Base-by-base conservation (phyloP, 2,888 invertebrate genomes). In the Crioceris asparagi region DNA sequence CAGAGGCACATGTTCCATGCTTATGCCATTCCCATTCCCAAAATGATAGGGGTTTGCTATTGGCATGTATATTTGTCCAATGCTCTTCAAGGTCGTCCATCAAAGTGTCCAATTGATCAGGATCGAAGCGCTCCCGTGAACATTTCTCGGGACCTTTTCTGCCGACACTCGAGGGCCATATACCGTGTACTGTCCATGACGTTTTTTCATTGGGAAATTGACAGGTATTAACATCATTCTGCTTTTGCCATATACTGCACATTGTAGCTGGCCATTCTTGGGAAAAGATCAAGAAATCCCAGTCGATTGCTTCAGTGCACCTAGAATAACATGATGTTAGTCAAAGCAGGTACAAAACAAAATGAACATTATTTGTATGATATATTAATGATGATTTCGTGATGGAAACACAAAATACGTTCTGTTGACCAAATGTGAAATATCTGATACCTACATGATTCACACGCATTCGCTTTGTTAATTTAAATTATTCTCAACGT, bases 1-100 rank as follows among this genome's bases (percentile, higher is more conserved):
- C 47, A 1, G 73, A 68, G 2, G 85, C 81, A 55, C 87, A 87
- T 0, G 85, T 84, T 2, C 87, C 87, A 57, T 87, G 87, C 53
- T 87, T 87, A 1, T 66, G 59, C 86, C 86, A 87, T 59, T 87
- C 87, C 53, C 87, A 85, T 39, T 74, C 66, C 85, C 85, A 86
- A 15, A 86, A 67, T 7, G 73, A 67, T 49, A 77, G 64, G 2
- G 58, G 54, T 15, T 61, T 54, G 0, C 64, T 66, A 21, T 64
- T 64, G 49, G 71, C 71, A 57, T 83, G 77, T 38, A 87, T 66
- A 50, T 84, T 82, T 1, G 76, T 72, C 88, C 88, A 88, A 46
- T 70, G 72, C 8, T 50, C 34, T 21, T 58, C 48, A 27, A 64
- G 43, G 23, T 60, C 57, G 16, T 47, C 38, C 35, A 57, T 38